A percentile compares a stretch with the other conserved stretches of the same genome.
phyloP scores from a whole-genome alignment of 2,113 vertebrate genomes.

The Ibidorhyncha struthersii region DNA sequence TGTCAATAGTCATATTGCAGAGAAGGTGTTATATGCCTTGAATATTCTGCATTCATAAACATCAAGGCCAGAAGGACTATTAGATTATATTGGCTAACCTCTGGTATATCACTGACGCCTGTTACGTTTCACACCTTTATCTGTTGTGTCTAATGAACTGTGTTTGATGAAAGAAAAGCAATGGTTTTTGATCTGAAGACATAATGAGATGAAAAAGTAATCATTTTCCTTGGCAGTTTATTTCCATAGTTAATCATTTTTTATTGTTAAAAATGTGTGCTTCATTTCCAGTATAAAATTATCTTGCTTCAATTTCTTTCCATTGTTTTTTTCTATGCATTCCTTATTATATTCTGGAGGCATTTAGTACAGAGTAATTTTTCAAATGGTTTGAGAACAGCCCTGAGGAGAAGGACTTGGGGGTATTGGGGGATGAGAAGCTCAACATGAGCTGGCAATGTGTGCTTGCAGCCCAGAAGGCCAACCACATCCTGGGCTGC shows the following conservation, averaged over 20 bases:
- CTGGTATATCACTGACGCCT: background rate
- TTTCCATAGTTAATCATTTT: background rate
- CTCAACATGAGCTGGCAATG: too few species aligned
- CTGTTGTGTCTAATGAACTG: background rate
- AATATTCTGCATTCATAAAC: background rate
- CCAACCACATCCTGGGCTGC: too few species aligned
- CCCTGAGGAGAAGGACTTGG: too few species aligned
- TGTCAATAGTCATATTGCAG: background rate
- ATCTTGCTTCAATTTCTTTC: background rate
- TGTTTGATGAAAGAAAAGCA: background rate
- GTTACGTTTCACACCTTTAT: background rate
- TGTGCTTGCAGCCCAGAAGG: too few species aligned
- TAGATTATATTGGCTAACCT: background rate
- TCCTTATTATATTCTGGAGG: background rate
- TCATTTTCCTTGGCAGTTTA: background rate
- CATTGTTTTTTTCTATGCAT: background rate
- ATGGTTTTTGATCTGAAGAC: background rate
- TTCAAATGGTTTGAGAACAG: background rate
- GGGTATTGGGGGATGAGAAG: too few species aligned
- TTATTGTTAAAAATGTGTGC: background rate
- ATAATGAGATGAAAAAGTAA: background rate
- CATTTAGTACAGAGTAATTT: background rate
- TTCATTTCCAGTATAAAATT: background rate
- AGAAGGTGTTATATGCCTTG: background rate
- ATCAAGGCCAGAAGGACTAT: background rate